phyloP scores from a whole-genome alignment of 2,113 vertebrate genomes.

The Clarias macrocephalus region DNA sequence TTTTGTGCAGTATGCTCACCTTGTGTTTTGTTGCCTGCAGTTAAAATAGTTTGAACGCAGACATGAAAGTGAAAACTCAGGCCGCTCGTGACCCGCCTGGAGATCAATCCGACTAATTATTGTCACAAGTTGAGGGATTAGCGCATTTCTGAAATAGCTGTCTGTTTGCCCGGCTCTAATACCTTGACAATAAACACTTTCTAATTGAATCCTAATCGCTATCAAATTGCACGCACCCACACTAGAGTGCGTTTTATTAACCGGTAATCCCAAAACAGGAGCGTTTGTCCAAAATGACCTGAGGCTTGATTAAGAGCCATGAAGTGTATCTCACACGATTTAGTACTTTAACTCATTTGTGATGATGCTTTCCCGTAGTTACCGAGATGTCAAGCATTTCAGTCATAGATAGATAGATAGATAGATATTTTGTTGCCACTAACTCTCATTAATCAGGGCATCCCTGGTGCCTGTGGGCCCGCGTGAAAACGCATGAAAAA shows the following conservation, averaged over 20 bases:
- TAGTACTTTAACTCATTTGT: constrained; percentile 9
- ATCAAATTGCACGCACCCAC: constrained; percentile 89
- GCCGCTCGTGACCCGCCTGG: constrained; percentile 75
- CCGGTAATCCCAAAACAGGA: constrained; percentile 80
- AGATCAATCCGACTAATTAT: constrained; percentile 88
- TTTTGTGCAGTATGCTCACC: too few species aligned
- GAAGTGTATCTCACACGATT: constrained; percentile 36
- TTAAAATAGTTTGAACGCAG: constrained; percentile 26
- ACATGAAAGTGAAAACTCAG: constrained; percentile 79
- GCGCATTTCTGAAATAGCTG: constrained; percentile 98
- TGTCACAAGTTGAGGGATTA: constrained; percentile 99
- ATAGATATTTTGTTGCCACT: neutral
- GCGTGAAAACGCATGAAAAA: constrained; percentile 65
- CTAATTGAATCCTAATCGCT: constrained; percentile 99
- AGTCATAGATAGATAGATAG: neutral
- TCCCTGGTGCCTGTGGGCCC: constrained; percentile 41
- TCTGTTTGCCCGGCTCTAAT: constrained; percentile 89
- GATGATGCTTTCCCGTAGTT: neutral
- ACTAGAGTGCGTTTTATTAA: constrained; percentile 87
- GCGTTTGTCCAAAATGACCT: constrained; percentile 55
- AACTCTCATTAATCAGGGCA: neutral
- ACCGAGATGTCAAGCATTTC: neutral
- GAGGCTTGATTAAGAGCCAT: constrained; percentile 52
- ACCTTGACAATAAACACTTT: constrained; percentile 91
- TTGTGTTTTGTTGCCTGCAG: neutral